Percentiles rank a stretch among this genome's conserved stretches.
These are phyloP conservation scores for Artibeus jamaicensis DNA, from an alignment of 2,797 vertebrate genomes.

Conservation along the genomic window DNA sequence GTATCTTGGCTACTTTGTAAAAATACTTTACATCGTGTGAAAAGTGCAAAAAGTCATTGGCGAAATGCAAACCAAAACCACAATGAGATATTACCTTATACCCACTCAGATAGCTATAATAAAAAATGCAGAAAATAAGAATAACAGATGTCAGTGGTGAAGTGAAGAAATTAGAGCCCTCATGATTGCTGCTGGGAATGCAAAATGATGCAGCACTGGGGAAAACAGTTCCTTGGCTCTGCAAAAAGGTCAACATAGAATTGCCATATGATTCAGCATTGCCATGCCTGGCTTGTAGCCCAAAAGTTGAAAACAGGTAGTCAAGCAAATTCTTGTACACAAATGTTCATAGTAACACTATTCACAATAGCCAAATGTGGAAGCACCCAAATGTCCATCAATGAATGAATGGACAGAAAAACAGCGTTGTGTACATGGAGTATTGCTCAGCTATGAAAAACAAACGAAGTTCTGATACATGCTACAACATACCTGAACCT, in stretches of 20 bases:
- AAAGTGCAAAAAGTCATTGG: background rate
- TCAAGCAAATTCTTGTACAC: background rate
- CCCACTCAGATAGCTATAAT: background rate
- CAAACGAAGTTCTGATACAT: background rate
- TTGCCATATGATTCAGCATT: background rate
- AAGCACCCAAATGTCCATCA: background rate
- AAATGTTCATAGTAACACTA: background rate
- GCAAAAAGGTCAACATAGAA: background rate
- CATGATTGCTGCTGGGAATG: background rate
- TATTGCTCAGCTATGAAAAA: background rate
- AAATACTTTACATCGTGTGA: background rate
- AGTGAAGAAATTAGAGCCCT: background rate
- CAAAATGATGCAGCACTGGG: background rate
- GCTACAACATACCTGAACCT: background rate
- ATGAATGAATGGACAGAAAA: background rate
- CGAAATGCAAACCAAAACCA: conserved; percentile 15
- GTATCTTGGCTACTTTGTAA: background rate
- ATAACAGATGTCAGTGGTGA: background rate
- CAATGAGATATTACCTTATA: background rate
- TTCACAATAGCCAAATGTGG: background rate
- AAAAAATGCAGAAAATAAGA: background rate
- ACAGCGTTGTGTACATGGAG: background rate
- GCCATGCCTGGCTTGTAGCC: background rate
- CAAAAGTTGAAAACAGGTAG: background rate
- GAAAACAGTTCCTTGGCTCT: background rate